A percentile compares a stretch with the other conserved stretches of the same genome.
phyloP scores from a whole-genome alignment of 2,113 vertebrate species.

The Oreotrochilus melanogaster region DNA sequence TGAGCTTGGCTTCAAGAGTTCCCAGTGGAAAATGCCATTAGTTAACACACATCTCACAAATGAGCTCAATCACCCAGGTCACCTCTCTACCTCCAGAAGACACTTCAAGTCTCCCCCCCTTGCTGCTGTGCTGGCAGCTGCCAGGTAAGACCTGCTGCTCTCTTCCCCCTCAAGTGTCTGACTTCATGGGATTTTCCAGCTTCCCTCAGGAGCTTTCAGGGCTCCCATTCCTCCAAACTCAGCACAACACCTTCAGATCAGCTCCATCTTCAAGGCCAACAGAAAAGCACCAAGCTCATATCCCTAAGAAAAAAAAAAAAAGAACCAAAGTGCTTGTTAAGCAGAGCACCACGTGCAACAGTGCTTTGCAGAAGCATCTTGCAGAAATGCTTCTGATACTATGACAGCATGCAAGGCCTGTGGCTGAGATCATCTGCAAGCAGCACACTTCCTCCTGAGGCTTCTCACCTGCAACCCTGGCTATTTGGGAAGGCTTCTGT shows the following conservation, averaged over 20 bases:
- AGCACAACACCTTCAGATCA: background rate
- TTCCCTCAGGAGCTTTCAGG: background rate
- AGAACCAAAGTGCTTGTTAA: too few relatives aligned
- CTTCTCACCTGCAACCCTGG: too few relatives aligned
- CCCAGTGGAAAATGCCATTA: background rate
- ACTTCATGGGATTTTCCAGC: background rate
- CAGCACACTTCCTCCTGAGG: too few relatives aligned
- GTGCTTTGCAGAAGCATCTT: too few relatives aligned
- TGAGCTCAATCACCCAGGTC: background rate
- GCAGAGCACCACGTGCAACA: too few relatives aligned
- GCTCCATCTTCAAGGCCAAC: background rate
- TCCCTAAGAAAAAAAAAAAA: background rate
- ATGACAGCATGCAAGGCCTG: too few relatives aligned
- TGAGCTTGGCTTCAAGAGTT: background rate
- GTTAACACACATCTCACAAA: background rate
- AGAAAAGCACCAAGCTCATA: background rate
- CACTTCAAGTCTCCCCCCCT: background rate
- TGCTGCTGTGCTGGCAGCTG: background rate
- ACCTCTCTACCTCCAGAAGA: background rate
- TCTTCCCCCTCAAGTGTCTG: too few relatives aligned
- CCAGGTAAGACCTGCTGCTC: background rate
- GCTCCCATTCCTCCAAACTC: background rate
- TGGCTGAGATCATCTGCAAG: too few relatives aligned
- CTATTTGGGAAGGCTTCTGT: too few relatives aligned
- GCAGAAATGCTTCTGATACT: too few relatives aligned